Base-by-base conservation (phyloP, 2,888 invertebrate species). In the Scaeva pyrastri region DNA sequence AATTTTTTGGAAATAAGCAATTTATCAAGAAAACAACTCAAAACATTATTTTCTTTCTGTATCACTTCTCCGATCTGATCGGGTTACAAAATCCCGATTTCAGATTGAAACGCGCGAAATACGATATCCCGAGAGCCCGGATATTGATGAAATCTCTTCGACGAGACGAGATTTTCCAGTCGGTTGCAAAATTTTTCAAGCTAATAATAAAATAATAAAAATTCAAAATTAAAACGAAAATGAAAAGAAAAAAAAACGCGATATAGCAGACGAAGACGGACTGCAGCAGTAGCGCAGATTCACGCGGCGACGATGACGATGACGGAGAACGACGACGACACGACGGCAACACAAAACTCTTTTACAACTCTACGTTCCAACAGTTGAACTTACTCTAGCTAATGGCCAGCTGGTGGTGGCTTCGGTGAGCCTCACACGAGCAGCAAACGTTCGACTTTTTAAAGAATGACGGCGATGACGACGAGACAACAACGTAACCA, bases 331-430 rank as follows among this genome's bases (percentile, higher is more conserved):
- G 74, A 41, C 39, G 71, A 70, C 86, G 39, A 60, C 14, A 64
- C 23, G 39, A 58, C 21, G 21, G 41, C 58, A n/a, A 71, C 55
- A 60, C 73, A 74, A 77, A 81, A 80, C 85, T 85, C 82, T 75
- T 74, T 74, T 50, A 78, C 82, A 74, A 86, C 82, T 82, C 43
- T 56, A 82, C 82, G 86, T 86, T 78, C 78, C 86, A 86, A 39
- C 81, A 82, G 86, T 78, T 86, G 73, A 86, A 86, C 64, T 86
- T 82, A 86, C 86, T 86, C 86, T 86, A 86, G 70, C 81, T 74
- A 74, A 60, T 58, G 48, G 74, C 82, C 86, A 86, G 86, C 82
- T 86, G 82, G 82, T 66, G 86, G 77, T 86, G 73, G 82, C 70
- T 86, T 86, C 55, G 68, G 43, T 68, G 45, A 82, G 82, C 77